phyloP scores from a whole-genome alignment of 1,140 invertebrate genomes.

The Parapsyche elsis region DNA sequence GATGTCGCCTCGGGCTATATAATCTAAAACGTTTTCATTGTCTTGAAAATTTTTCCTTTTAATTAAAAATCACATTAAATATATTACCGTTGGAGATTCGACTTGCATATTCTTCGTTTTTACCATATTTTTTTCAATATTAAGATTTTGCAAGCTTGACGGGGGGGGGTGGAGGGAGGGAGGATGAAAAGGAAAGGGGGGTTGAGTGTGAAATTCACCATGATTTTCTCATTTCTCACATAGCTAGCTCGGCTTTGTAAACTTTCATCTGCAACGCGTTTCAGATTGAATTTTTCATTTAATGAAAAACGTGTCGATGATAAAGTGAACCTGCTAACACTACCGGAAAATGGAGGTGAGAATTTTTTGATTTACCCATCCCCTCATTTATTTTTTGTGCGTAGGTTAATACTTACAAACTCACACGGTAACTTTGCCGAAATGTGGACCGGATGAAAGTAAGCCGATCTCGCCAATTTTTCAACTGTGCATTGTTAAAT shows the following conservation, averaged over 20 bases:
- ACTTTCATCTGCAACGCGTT: constrained; percentile 24
- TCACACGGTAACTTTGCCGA: no score
- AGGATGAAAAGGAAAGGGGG: no score
- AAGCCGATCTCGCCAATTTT: no score
- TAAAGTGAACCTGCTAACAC: constrained; percentile 2
- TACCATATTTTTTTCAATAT: background rate
- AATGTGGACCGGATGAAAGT: no score
- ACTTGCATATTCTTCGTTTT: no score
- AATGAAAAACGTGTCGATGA: constrained; percentile 39
- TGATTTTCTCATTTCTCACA: constrained; percentile 18
- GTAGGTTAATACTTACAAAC: no score
- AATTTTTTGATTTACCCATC: background rate
- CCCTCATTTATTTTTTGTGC: background rate
- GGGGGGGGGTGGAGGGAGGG: background rate
- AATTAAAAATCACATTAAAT: no score
- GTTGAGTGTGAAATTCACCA: background rate
- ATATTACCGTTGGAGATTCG: no score
- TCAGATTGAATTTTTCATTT: constrained; percentile 27
- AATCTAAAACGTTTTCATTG: no score
- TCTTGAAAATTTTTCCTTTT: no score
- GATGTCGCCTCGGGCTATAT: no score
- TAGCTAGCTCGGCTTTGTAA: background rate
- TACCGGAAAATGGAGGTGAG: background rate
- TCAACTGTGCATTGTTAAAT: background rate
- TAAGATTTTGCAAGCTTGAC: background rate